Base-by-base conservation (phyloP, 2,888 invertebrate species). In the Cheilosia vernalis region DNA sequence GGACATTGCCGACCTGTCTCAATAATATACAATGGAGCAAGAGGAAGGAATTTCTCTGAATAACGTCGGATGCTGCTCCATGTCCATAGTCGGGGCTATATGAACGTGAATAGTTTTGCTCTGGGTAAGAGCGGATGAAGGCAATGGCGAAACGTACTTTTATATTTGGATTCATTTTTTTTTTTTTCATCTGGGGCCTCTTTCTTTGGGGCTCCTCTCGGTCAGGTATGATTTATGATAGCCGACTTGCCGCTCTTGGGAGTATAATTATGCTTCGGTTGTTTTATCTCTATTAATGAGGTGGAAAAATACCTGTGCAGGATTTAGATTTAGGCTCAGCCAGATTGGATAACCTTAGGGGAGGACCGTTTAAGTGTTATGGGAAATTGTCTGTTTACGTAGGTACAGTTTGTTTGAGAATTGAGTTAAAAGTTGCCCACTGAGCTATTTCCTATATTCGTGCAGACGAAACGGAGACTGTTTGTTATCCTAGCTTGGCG, bases 251-350 rank as follows among this genome's bases (percentile, higher is more conserved):
- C 72, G 66, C 47, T 73, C 64, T 58, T 56, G 74, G 74, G 79
- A 74, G 47, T 58, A 44, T 79, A 79, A 84, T 84, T 84, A 84
- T 74, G 51, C 64, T 53, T 24, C 24, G 63, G 73, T 73, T 73
- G 73, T 67, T 83, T 83, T 74, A 83, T 83, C 83, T 83, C 79
- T 64, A 69, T 83, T 63, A 83, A 80, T 74, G 74, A 84, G 64
- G 84, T 79, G 69, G 74, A 84, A 83, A 83, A 73, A 74, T 84
- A 74, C 80, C 80, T 80, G 80, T 74, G 37, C 63, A 80, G 63
- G 53, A 42, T 44, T 61, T 30, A 44, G 55, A 21, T 47, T 47
- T 47, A n/a, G 44, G 17, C 24, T 67, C 27, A 24, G 44, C 37
- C 27, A 17, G 37, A 44, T 44, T 37, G 33, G 19, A 27, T 61